Evolutionary conservation across 92 coral and sea anemone species (phyloP), one percentile per base, ranked within the genome.

Genomic region (Palythoa grandiflora): DNA sequence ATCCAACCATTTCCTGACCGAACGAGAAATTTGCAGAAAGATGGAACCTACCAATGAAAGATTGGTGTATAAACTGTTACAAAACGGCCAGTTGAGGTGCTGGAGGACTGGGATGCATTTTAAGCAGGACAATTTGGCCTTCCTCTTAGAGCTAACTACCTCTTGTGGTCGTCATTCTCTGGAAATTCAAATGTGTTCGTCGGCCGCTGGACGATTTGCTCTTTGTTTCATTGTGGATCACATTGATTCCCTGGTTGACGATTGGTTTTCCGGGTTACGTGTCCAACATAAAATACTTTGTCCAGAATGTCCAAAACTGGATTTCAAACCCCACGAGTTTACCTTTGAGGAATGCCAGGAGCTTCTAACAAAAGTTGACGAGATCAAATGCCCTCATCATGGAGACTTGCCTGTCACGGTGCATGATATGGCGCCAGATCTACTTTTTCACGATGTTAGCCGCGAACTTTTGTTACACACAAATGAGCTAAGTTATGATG

Each of bases 221-320:
- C 80, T 93, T 35, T 87, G 89, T 13, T 91, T 89, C 61, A 88
- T 91, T 20, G 94, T 93, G 38, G 96, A 93, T 61, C 96, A 93
- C 61, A 28, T 93, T 28, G 94, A 93, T 73, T 61, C 89, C 35
- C 68, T 93, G 19, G 87, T 93, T 75, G 87, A 89, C 2, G 96
- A 93, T 44, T 93, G 96, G 96, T 91, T 88, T 80, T 87, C 85
- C 38, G 95, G 95, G 35, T 73, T 93, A 35, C 14, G 60, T 4
- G 91, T 93, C n/a, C 87, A 71, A 57, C 91, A 78, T 44, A 55
- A 86, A 28, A 88, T 93, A 54, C 96, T 94, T 8, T 93, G 96
- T 70, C 61, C 89, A 28, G 80, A 53, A 19, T 93, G 96, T 48
- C 90, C 92, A 70, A 72, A 85, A 47, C 51, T 21, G 35, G 78